Conservation (phyloP, 53 echinoderm and acorn worm genomes). For the Arbacia lixula region DNA sequence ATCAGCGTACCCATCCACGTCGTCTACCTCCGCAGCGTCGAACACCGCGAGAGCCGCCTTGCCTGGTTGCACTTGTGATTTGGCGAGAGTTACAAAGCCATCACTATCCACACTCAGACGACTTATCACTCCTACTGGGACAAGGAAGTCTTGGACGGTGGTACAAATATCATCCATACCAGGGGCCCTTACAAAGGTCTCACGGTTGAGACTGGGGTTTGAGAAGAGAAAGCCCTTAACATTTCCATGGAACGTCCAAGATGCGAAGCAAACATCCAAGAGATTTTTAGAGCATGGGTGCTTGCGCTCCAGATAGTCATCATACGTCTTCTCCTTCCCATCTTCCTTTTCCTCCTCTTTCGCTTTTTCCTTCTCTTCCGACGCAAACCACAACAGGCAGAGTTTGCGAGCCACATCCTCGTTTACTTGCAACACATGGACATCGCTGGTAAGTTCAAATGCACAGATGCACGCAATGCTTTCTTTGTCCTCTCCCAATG, state of each 20-base stretch:
- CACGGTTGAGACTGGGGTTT: not conserved
- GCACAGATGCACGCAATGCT: not conserved
- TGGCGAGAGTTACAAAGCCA: not conserved
- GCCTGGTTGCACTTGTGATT: not conserved
- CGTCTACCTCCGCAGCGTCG: too few species aligned
- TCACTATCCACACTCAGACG: not conserved
- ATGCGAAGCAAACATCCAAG: not conserved
- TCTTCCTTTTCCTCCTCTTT: not conserved
- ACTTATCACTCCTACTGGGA: not conserved
- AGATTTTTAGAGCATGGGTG: not conserved
- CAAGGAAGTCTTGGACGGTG: not conserved
- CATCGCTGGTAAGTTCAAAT: not conserved
- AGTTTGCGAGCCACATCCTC: constrained; percentile 4
- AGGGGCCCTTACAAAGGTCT: not conserved
- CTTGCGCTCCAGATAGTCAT: not conserved
- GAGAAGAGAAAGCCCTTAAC: not conserved
- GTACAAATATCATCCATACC: too few species aligned
- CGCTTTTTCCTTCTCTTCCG: not conserved
- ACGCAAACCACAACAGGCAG: constrained; percentile 2
- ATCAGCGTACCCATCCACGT: not conserved
- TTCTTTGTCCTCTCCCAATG: not conserved
- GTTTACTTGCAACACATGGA: not conserved
- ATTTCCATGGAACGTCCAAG: not conserved
- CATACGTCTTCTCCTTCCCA: not conserved
- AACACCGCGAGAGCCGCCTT: too few species aligned